A percentile compares a stretch with the other conserved stretches of the same genome.
Conservation (phyloP, 1,140 invertebrate species). For the Prorops nasuta region DNA sequence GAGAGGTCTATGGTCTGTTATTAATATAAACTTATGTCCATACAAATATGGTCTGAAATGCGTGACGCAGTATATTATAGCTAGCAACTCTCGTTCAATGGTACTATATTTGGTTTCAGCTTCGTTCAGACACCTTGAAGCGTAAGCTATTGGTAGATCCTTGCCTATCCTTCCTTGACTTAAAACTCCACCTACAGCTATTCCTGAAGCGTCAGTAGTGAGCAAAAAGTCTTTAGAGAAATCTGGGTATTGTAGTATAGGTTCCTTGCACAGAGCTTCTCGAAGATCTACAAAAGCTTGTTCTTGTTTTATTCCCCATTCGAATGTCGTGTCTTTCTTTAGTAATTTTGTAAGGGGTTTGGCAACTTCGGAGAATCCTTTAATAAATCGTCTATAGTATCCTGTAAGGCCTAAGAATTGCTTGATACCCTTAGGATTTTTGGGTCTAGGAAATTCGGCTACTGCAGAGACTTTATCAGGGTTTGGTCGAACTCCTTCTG, state of each 20-base stretch:
- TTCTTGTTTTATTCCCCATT: background rate
- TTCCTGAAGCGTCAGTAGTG: constrained; percentile 27
- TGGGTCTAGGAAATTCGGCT: background rate
- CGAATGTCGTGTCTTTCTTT: background rate
- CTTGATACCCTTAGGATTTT: background rate
- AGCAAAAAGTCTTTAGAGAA: constrained; percentile 25
- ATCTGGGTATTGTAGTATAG: constrained; percentile 34
- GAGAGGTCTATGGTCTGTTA: constrained; percentile 58
- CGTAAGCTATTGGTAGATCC: constrained; percentile 26
- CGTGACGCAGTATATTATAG: constrained; percentile 47
- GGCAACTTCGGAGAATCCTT: background rate
- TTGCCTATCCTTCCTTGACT: constrained; percentile 22
- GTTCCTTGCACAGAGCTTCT: constrained; percentile 4
- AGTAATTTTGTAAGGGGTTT: background rate
- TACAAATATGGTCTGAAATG: constrained; percentile 54
- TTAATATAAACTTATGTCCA: constrained; percentile 49
- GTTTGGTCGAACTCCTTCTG: background rate
- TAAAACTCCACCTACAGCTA: constrained; percentile 25
- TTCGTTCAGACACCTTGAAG: constrained; percentile 20
- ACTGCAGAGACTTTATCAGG: background rate
- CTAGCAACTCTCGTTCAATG: constrained; percentile 21
- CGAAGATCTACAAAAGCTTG: background rate
- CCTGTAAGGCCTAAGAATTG: background rate
- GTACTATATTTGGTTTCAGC: constrained; percentile 36
- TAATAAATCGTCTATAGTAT: background rate